phyloP scores from a whole-genome alignment of 2,888 invertebrate species.

The Clanis bilineata region DNA sequence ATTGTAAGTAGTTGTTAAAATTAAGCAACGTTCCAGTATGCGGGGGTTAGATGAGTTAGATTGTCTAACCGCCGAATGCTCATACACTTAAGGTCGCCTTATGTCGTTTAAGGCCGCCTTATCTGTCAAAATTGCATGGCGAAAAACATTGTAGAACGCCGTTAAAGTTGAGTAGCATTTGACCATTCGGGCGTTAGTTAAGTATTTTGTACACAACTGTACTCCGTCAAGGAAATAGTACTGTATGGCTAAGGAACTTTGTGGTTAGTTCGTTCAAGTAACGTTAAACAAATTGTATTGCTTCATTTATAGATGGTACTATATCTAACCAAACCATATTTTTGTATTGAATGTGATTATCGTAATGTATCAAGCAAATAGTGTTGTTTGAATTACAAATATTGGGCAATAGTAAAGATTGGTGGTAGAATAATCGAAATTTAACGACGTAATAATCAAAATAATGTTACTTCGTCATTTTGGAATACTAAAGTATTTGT shows the following conservation, averaged over 20 bases:
- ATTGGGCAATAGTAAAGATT: neutral
- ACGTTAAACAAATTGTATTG: constrained; percentile 50
- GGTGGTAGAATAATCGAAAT: neutral
- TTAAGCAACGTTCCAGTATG: no score
- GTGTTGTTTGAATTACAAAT: constrained; percentile 18
- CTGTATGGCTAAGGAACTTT: constrained; percentile 27
- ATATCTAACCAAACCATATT: constrained; percentile 19
- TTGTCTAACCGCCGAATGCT: no score
- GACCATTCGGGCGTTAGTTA: no score
- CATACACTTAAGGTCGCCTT: no score
- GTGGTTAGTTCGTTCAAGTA: constrained; percentile 44
- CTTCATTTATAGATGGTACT: constrained; percentile 40
- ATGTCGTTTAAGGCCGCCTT: no score
- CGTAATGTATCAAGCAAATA: constrained; percentile 19
- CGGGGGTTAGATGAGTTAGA: no score
- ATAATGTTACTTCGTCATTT: neutral
- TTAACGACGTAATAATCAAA: neutral
- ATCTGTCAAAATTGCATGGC: no score
- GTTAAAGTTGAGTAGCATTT: no score
- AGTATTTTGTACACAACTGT: neutral
- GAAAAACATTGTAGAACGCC: no score
- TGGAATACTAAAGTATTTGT: no score
- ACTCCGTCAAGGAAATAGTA: no score
- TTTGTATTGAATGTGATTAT: constrained; percentile 24
- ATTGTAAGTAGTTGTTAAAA: no score